These are phyloP conservation scores for Hippocampus zosterae DNA, from an alignment of 2,113 vertebrate species.

Conservation along the genomic window DNA sequence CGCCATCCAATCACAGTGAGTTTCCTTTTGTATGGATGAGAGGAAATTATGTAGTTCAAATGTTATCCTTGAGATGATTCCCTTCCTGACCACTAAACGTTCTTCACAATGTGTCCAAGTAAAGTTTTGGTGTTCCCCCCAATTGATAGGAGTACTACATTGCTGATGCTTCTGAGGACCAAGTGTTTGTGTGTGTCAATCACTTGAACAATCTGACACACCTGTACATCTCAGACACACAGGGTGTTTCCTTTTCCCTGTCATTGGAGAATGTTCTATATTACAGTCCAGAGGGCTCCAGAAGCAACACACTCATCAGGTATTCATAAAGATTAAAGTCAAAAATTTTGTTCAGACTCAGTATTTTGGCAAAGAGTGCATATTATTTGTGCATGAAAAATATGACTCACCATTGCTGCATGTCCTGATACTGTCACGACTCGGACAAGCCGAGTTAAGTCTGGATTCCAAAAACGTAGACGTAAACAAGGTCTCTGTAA, in stretches of 20 bases:
- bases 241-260: slow-evolving; percentile 89
- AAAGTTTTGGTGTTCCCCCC: not conserved
- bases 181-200: slow-evolving; percentile 96
- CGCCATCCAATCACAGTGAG: slow-evolving; percentile 92
- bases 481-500: too few relatives aligned
- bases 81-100: not conserved
- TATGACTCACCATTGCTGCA: too few relatives aligned
- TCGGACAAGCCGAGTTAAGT: too few relatives aligned
- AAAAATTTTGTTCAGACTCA: too few relatives aligned
- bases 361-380: too few relatives aligned
- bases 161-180: slow-evolving; percentile 91
- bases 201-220: slow-evolving; percentile 90
- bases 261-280: slow-evolving; percentile 92
- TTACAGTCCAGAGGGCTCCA: slow-evolving; percentile 86
- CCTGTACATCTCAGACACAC: slow-evolving; percentile 93
- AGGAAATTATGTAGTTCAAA: not conserved
- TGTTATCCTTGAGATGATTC: not conserved
- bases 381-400: too few relatives aligned
- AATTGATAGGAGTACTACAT: slow-evolving; percentile 87
- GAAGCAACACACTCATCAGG: slow-evolving; percentile 92
- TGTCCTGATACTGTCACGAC: too few relatives aligned
- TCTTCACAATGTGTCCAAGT: not conserved
- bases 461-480: too few relatives aligned
- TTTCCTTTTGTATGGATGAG: not conserved
- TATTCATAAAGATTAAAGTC: slow-evolving; percentile 44